A percentile compares a stretch with the other conserved stretches of the same genome.
These are phyloP conservation scores for Nephrotoma flavescens DNA, from an alignment of 2,888 invertebrate species.

Conservation along the genomic window DNA sequence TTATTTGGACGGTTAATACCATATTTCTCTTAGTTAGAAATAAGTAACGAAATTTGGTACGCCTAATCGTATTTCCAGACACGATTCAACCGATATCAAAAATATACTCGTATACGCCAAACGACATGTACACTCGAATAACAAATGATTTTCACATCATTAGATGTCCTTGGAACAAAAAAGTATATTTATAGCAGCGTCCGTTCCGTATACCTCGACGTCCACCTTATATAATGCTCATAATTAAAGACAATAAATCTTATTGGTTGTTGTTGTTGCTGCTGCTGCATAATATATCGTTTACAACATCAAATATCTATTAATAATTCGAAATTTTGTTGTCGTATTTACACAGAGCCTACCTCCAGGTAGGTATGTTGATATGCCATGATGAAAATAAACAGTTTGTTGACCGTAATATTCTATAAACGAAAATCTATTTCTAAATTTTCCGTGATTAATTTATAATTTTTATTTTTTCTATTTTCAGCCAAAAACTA, in stretches of 20 bases:
- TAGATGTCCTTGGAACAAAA: background rate
- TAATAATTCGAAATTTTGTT: background rate
- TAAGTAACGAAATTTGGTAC: too few relatives aligned
- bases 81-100: background rate
- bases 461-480: background rate
- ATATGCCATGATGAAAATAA: background rate
- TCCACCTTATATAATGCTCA: background rate
- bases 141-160: background rate
- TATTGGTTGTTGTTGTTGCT: background rate
- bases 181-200: background rate
- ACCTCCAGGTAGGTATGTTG: too few relatives aligned
- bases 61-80: background rate
- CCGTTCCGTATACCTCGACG: background rate
- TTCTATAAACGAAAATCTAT: background rate
- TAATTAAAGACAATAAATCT: background rate
- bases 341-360: background rate
- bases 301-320: background rate
- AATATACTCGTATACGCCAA: background rate
- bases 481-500: slow-evolving; percentile 26
- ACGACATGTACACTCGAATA: background rate
- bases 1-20: too few relatives aligned
- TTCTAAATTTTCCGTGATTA: background rate
- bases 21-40: too few relatives aligned
- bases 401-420: background rate
- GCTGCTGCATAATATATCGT: background rate